Base-by-base conservation (phyloP, 92 coral and sea anemone genomes). In the Umimayanthus chanpuru region DNA sequence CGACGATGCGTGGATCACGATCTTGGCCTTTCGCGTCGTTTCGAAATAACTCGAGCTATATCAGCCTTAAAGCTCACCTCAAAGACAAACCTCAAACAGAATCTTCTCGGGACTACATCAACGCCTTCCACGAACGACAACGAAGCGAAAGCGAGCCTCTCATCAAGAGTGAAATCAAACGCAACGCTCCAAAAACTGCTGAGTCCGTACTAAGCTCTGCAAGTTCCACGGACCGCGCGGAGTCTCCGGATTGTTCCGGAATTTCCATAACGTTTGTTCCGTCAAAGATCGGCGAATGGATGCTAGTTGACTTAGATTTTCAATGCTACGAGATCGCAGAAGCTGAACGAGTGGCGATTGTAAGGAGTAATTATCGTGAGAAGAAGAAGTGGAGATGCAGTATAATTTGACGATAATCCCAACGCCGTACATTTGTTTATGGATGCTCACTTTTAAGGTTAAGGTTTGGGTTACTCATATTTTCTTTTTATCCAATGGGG, bases 341-440 rank as follows among this genome's bases (percentile, higher is more conserved):
- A 30, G 87, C 87, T 83, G 87, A 83, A 28, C 87, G 87, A 72
- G 78, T 83, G 21, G 87, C 87, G 7, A 67, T 83, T 7, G 58
- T 47, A 26, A 83, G 87, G 43, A 29, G 26, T 26, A 68, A 70
- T 47, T 40, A 83, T 29, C 87, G 66, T 20, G 26, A 70, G n/a
- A 83, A 83, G 67, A 29, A 9, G 44, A 83, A 28, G 26, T 68
- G 78, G 23, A 72, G 47, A 71, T 83, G 87, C 8, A 43, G 8
- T 68, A 70, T 83, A n/a, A 18, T 68, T 15, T 82, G 26, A 82
- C 32, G 23, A 43, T 25, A 21, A 61, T 21, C 68, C 68, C 12
- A 53, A 53, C 58, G 58, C 58, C 20, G 18, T 32, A 32, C 2
- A 2, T 32, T 32, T 32, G 36, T 32, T 32, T 32, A 32, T 2